Percentiles rank a stretch among this genome's conserved stretches.
These are phyloP conservation scores for Drosophila sp. DNA, from an alignment of 1,140 invertebrate genomes.

Conservation along the genomic window DNA sequence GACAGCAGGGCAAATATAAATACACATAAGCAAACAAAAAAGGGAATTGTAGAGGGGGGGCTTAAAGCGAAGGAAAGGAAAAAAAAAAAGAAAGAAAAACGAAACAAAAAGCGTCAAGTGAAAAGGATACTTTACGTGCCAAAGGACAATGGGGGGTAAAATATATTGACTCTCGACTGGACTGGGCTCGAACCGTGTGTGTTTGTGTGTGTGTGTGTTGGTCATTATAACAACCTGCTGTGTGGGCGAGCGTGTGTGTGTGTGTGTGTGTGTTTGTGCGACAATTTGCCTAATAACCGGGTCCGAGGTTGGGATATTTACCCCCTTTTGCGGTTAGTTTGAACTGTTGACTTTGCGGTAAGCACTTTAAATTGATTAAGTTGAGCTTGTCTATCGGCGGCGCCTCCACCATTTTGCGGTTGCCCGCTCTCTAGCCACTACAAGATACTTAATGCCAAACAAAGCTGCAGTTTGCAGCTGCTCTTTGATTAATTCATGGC, in stretches of 20 bases:
- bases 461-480: conserved; percentile 46
- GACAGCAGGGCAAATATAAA: conserved; percentile 73
- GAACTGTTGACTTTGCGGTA: conserved; percentile 77
- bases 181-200: conserved; percentile 38
- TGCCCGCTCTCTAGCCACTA: conserved; percentile 13
- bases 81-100: conserved; percentile 40
- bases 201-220: conserved; percentile 50
- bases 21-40: conserved; percentile 67
- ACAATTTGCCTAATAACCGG: conserved; percentile 75
- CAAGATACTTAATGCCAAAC: conserved; percentile 64
- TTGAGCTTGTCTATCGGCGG: conserved; percentile 75
- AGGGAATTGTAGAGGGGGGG: neutral
- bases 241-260: conserved; percentile 25
- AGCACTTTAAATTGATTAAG: conserved; percentile 81
- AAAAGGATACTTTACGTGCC: conserved; percentile 66
- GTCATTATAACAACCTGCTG: conserved; percentile 69
- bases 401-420: conserved; percentile 25
- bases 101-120: conserved; percentile 28
- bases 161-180: conserved; percentile 15
- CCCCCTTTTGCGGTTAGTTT: conserved; percentile 70
- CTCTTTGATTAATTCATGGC: conserved; percentile 72
- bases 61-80: conserved; percentile 3
- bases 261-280: conserved; percentile 46
- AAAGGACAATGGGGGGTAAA: conserved; percentile 49
- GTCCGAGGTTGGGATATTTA: conserved; percentile 12